Evolutionary conservation across 2,797 vertebrate genomes (phyloP), one percentile per base, ranked within the genome.

Genomic region (Smutsia gigantea): DNA sequence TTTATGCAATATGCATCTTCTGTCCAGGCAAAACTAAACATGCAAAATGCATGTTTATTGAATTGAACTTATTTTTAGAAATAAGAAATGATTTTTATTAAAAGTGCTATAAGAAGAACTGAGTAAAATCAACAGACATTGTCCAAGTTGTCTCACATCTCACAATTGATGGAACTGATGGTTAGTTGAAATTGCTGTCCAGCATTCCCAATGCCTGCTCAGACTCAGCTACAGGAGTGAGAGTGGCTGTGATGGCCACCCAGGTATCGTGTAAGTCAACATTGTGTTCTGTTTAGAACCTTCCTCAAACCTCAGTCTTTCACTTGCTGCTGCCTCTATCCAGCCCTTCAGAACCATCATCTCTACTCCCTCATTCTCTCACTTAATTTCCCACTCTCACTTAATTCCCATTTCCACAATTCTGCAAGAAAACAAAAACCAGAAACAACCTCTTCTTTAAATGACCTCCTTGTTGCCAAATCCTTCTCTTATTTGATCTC

Each of bases 1-100:
- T 92, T 92, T 91, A 84, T 46, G 37, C 15, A 93, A 49, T 17
- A 55, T 37, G 8, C 2, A 78, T 93, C 46, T 93, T 82, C 31
- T 31, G 89, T 95, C 15, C 27, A 39, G 29, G 37, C 57, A 81
- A 94, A 90, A 84, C 34, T 57, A 93, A 85, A 66, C 12, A 89
- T 31, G 42, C 88, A 93, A 87, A 83, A 34, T 72, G 4, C 11
- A 17, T 75, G 37, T 49, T 77, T 55, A 64, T 53, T 72, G 89
- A 81, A 91, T 74, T 51, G 29, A 78, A 42, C 53, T 37, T 79
- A 61, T 39, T 34, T 17, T 74, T 74, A 57, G 72, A 85, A 77
- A 94, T 64, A 42, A 59, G 61, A 87, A 74, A 75, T 61, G n/a
- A 66, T 5, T 97, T 88, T 69, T 57, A 55, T 94, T 93, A 17